A percentile compares a stretch with the other conserved stretches of the same genome.
These are phyloP conservation scores for Acronicta psi DNA, from an alignment of 2,888 invertebrate species.

Conservation along the genomic window DNA sequence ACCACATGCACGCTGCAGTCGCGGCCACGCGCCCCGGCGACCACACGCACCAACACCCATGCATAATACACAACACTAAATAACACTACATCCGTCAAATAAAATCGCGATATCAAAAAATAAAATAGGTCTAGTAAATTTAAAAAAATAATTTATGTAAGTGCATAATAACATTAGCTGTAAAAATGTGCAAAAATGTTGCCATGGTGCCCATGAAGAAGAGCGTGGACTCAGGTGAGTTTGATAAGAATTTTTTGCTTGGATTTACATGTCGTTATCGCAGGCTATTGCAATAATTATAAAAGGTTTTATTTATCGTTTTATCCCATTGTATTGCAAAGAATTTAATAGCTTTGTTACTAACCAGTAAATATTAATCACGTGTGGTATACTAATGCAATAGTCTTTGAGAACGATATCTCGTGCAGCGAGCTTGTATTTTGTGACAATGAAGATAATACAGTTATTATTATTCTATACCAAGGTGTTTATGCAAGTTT, in stretches of 20 bases:
- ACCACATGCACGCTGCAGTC: slow-evolving; percentile 54
- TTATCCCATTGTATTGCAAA: not conserved
- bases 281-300: slow-evolving; percentile 10
- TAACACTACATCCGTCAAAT: slow-evolving; percentile 23
- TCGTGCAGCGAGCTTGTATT: not conserved
- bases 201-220: slow-evolving; percentile 75
- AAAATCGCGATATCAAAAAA: slow-evolving; percentile 19
- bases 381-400: slow-evolving; percentile 6
- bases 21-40: slow-evolving; percentile 52
- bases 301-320: slow-evolving; percentile 3
- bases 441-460: slow-evolving; percentile 30
- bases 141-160: slow-evolving; percentile 16
- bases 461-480: slow-evolving; percentile 23
- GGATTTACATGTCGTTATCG: slow-evolving; percentile 17
- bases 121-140: not conserved
- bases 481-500: slow-evolving; percentile 24
- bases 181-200: slow-evolving; percentile 79
- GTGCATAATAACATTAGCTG: slow-evolving; percentile 49
- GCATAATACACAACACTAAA: slow-evolving; percentile 44
- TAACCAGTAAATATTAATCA: slow-evolving; percentile 21
- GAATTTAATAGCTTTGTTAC: slow-evolving; percentile 18
- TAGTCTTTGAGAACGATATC: not conserved
- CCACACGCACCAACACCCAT: slow-evolving; percentile 38
- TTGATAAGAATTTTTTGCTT: slow-evolving; percentile 34
- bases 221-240: slow-evolving; percentile 73